Percentiles rank a stretch among this genome's conserved stretches.
Evolutionary conservation across 2,888 invertebrate genomes (phyloP).

Genomic region (Ectemnius continuus): DNA sequence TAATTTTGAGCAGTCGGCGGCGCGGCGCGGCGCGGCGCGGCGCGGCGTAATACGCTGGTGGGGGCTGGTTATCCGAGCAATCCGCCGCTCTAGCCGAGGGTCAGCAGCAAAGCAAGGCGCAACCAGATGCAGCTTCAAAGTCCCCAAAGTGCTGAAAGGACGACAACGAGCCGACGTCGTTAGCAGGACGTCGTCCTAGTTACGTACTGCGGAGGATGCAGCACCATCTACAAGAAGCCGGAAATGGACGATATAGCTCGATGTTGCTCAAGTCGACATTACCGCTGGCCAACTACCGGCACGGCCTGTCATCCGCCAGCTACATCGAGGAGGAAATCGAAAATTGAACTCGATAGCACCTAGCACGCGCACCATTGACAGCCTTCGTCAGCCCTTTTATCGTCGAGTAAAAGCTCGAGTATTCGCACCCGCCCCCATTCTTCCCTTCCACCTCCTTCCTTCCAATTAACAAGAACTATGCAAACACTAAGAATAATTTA

Average conservation of each 20-base stretch:
- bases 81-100: slow-evolving; percentile 45
- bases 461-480: no score
- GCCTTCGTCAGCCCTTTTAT: not conserved
- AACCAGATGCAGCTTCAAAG: slow-evolving; percentile 32
- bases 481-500: no score
- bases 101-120: slow-evolving; percentile 48
- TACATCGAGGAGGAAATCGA: not conserved
- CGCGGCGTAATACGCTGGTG: slow-evolving; percentile 31
- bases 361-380: not conserved
- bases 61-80: slow-evolving; percentile 40
- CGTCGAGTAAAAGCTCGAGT: no score
- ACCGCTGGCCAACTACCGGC: no score
- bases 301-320: slow-evolving; percentile 4
- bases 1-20: slow-evolving; percentile 45
- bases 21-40: not conserved
- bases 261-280: no score
- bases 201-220: slow-evolving; percentile 30
- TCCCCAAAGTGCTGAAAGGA: slow-evolving; percentile 46
- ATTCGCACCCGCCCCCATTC: no score
- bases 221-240: slow-evolving; percentile 34
- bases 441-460: no score
- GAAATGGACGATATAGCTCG: slow-evolving; percentile 39
- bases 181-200: slow-evolving; percentile 38
- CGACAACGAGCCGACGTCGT: slow-evolving; percentile 49
- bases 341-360: not conserved